phyloP scores from a whole-genome alignment of 2,888 invertebrate genomes.

The Frankliniella intonsa region DNA sequence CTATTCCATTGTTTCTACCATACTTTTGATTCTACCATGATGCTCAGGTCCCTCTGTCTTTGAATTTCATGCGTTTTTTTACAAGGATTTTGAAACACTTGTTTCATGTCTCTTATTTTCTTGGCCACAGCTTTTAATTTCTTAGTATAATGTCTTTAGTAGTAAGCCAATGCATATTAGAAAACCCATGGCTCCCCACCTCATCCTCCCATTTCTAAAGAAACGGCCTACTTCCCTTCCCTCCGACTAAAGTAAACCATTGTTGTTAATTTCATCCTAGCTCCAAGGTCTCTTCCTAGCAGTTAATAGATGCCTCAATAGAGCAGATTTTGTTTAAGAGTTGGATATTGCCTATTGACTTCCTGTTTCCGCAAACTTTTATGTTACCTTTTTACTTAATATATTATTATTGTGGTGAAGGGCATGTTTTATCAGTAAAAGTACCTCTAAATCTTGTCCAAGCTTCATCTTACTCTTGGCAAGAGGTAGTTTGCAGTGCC shows the following conservation, averaged over 20 bases:
- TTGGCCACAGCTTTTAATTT: slow-evolving; percentile 5
- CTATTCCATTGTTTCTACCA: neutral
- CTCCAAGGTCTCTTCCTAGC: slow-evolving; percentile 9
- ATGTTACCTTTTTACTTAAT: neutral
- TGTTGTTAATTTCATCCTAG: neutral
- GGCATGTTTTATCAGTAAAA: no score
- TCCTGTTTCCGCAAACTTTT: neutral
- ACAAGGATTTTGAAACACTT: neutral
- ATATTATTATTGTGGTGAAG: no score
- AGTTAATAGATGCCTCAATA: neutral
- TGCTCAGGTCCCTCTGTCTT: slow-evolving; percentile 2
- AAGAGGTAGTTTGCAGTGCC: no score
- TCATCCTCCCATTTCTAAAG: neutral
- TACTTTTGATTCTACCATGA: neutral
- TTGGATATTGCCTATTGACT: neutral
- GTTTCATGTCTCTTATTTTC: neutral
- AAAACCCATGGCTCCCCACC: no score
- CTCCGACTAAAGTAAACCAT: neutral
- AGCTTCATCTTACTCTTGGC: neutral
- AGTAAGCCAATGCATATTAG: no score
- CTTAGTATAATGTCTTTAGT: neutral
- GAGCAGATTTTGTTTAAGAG: neutral
- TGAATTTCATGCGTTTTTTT: neutral
- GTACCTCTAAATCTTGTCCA: neutral
- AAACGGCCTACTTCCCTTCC: slow-evolving; percentile 26